Conservation (phyloP, 2,113 vertebrate genomes). For the Atlantisia rogersi region DNA sequence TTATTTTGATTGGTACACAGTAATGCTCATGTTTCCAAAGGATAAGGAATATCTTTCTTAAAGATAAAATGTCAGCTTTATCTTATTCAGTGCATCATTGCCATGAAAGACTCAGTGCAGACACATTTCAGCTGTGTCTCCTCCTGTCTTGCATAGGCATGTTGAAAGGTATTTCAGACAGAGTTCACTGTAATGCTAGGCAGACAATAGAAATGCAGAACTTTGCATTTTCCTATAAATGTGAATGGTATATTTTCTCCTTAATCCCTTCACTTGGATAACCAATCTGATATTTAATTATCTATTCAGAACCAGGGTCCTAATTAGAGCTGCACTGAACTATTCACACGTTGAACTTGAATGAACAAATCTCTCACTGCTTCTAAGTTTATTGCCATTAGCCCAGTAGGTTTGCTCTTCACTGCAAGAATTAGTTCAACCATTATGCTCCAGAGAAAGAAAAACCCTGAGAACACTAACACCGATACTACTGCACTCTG, state of each 20-base stretch:
- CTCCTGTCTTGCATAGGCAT: not conserved
- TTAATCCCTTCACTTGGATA: not conserved
- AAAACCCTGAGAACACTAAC: conserved; percentile 28
- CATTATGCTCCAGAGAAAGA: conserved; percentile 34
- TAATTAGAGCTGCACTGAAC: conserved; percentile 26
- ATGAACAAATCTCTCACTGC: conserved; percentile 1
- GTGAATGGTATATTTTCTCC: not conserved
- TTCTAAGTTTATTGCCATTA: conserved; percentile 36
- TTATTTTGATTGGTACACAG: not conserved
- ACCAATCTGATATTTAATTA: conserved; percentile 19
- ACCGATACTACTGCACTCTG: not conserved
- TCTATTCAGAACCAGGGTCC: not conserved
- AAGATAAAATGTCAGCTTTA: not conserved
- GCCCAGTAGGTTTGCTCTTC: conserved; percentile 32
- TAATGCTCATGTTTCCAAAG: not conserved
- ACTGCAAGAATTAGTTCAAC: conserved; percentile 9
- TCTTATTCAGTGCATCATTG: not conserved
- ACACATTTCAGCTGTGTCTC: not conserved
- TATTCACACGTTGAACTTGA: not conserved
- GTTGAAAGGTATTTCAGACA: not conserved
- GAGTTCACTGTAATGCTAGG: not conserved
- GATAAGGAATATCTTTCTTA: not conserved
- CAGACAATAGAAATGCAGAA: not conserved
- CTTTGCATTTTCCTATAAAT: not conserved
- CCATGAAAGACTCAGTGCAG: not conserved